phyloP scores from a whole-genome alignment of 2,797 vertebrate species.

The Percopsis omiscomaycus region DNA sequence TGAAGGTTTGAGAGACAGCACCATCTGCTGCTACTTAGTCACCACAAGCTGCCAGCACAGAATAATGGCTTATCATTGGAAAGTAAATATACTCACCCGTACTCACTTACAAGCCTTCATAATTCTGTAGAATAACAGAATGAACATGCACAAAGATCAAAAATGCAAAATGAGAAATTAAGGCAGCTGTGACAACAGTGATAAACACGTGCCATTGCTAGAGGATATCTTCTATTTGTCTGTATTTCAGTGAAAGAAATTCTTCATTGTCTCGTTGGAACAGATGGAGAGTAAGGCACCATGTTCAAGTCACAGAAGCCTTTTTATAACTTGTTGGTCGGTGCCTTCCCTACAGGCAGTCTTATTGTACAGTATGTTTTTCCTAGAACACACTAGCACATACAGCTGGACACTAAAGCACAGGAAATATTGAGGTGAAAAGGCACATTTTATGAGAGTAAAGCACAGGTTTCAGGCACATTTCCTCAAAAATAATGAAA shows the following conservation, averaged over 20 bases:
- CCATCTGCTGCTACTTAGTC: slow-evolving; percentile 48
- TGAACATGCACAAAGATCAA: neutral
- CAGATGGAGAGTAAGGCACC: slow-evolving; percentile 19
- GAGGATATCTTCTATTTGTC: slow-evolving; percentile 4
- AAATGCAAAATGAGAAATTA: slow-evolving; percentile 21
- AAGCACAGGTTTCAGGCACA: slow-evolving; percentile 49
- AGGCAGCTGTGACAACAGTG: slow-evolving; percentile 35
- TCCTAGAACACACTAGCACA: slow-evolving; percentile 11
- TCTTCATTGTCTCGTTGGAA: slow-evolving; percentile 18
- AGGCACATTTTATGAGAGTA: neutral
- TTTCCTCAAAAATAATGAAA: slow-evolving; percentile 5
- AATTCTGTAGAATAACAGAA: slow-evolving; percentile 16
- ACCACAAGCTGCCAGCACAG: neutral
- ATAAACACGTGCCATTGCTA: slow-evolving; percentile 54
- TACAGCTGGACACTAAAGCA: slow-evolving; percentile 25
- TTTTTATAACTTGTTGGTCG: slow-evolving; percentile 38
- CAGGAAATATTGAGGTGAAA: slow-evolving; percentile 9
- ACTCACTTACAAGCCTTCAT: slow-evolving; percentile 13
- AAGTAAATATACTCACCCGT: neutral
- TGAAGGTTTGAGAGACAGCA: slow-evolving; percentile 16
- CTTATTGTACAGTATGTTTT: slow-evolving; percentile 47
- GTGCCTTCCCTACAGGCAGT: slow-evolving; percentile 56
- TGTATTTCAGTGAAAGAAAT: slow-evolving; percentile 6
- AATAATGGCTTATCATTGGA: neutral
- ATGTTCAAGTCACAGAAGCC: slow-evolving; percentile 26